Conservation (phyloP, 2,113 vertebrate species). For the Psittacula cyanocephala region DNA sequence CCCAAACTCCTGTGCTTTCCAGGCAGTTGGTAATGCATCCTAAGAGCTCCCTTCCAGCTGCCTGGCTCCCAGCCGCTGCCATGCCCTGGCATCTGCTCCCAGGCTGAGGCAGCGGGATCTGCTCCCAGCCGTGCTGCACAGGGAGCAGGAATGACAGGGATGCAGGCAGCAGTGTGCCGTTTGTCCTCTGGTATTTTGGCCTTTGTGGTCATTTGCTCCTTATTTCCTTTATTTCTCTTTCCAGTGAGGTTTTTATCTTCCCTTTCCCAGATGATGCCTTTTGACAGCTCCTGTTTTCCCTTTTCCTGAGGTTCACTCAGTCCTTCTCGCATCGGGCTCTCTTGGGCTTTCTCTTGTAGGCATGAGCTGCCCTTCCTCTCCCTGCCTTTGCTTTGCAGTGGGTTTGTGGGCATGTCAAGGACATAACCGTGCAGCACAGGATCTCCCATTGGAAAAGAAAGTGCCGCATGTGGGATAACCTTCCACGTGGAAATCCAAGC, state of each 20-base stretch:
- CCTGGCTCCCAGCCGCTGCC: neutral
- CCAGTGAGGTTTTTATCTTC: neutral
- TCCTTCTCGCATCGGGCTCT: neutral
- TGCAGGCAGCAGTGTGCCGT: neutral
- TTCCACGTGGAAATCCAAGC: neutral
- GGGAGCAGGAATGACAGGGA: neutral
- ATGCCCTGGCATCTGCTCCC: neutral
- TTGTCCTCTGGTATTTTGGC: neutral
- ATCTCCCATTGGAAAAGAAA: neutral
- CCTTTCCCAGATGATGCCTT: neutral
- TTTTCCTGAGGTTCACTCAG: neutral
- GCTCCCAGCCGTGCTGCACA: no score
- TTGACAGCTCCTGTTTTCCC: neutral
- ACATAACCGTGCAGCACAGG: neutral
- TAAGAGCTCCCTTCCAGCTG: neutral
- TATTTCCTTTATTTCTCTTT: neutral
- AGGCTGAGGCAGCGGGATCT: neutral
- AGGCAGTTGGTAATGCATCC: neutral
- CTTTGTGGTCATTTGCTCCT: neutral
- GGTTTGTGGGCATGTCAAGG: neutral
- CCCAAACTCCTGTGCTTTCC: accelerated
- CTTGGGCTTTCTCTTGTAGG: neutral
- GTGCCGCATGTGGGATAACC: accelerated
- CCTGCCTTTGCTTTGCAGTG: neutral
- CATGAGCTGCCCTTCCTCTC: neutral